Base-by-base conservation (phyloP, 2,113 vertebrate species). In the Onychorhynchus coronatus region DNA sequence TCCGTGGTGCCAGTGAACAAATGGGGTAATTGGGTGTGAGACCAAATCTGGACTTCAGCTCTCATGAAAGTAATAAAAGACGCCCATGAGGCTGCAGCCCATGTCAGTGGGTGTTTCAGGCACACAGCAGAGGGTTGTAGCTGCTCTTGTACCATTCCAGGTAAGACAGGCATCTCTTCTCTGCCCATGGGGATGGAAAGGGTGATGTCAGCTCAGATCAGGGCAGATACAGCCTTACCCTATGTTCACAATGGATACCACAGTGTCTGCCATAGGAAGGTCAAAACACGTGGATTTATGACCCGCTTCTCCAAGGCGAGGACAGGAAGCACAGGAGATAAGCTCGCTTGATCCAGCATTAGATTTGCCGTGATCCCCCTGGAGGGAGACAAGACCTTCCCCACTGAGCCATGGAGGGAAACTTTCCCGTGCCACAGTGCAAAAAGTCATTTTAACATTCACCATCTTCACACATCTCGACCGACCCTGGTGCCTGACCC, bases 391-490 rank as follows among this genome's bases (percentile, higher is more conserved):
- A 4, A 92, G 70, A 58, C 27, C 28, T 84, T 53, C 33, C 46
- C 20, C 65, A 30, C 21, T 0, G 7, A 80, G 42, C 14, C 35
- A 39, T 0, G 1, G 50, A 56, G 33, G 63, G 33, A 55, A 74
- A 50, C 8, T 52, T 83, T 33, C 44, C 50, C 1, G 1, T 37
- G 33, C 23, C 33, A 66, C 0, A 0, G 12, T 28, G 63, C 50
- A 88, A 37, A 82, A 90, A 68, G 46, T 24, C 6, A 31, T 65
- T 61, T 76, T 61, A 37, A 63, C 19, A 11, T 74, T 61, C 14
- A 12, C 15, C 5, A 0, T 16, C 68, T 62, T 62, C 70, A 50
- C 30, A 12, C 0, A 0, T 52, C 53, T 52, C 0, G 0, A 10
- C 10, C 0, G 0, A 16, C 16, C 11, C 55, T 30, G 31, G 11